phyloP scores from a whole-genome alignment of 2,113 vertebrate genomes.

The Lasiurus borealis region DNA sequence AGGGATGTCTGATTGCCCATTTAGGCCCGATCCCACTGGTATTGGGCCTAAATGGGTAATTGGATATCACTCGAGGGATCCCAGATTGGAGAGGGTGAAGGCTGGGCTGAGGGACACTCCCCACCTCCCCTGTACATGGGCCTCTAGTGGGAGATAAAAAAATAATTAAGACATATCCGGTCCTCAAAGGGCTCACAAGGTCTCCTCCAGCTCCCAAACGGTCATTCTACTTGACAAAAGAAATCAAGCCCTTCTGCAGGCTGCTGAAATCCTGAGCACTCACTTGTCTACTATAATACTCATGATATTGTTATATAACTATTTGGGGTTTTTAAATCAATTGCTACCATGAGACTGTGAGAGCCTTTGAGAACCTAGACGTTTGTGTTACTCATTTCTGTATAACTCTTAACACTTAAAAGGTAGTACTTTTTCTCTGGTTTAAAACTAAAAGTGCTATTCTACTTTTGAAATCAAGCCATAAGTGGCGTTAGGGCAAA shows the following conservation, averaged over 20 bases:
- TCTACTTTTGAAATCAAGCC: neutral
- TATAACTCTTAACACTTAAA: neutral
- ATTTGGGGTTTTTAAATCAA: neutral
- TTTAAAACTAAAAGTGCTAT: constrained; percentile 36
- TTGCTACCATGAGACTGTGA: neutral
- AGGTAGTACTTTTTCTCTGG: neutral
- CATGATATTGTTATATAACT: neutral
- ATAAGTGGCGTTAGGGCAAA: neutral
- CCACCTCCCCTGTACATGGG: too few relatives aligned
- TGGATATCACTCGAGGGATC: too few relatives aligned
- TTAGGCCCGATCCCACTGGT: too few relatives aligned
- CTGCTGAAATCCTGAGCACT: neutral
- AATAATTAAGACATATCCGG: neutral
- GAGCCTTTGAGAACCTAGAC: neutral
- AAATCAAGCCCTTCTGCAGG: neutral
- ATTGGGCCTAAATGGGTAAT: too few relatives aligned
- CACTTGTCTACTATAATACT: neutral
- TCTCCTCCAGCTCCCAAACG: neutral
- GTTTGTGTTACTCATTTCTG: neutral
- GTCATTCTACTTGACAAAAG: neutral
- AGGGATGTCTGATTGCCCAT: too few relatives aligned
- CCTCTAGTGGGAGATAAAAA: neutral
- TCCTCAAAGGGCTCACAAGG: neutral
- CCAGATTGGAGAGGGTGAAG: too few relatives aligned
- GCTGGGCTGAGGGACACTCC: too few relatives aligned